Evolutionary conservation across 2,113 vertebrate genomes (phyloP), one percentile per base, ranked within the genome.

Genomic region (Eolophus roseicapilla): DNA sequence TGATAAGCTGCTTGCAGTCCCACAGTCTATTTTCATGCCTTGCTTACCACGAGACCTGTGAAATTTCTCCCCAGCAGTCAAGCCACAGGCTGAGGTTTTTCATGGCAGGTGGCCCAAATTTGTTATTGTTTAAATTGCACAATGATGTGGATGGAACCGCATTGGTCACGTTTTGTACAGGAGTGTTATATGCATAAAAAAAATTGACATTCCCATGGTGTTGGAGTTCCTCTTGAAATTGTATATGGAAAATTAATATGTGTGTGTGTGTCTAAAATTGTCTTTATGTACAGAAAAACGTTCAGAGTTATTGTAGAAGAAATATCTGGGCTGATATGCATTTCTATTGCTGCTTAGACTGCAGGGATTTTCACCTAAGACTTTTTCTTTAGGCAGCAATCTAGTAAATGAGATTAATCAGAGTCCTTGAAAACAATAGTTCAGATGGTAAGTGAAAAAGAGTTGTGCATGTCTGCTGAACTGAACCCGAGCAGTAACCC

Each of bases 11-110:
- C 60, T 50, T 57, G 62, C 52, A 37, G 6, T 86, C 89, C 68
- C 84, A 81, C 41, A 94, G 35, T 79, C 17, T 31, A 90, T 93
- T 89, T 95, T 78, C 87, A 88, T 65, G 86, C 39, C 29, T 84
- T 29, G 31, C 43, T 95, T 95, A 94, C 90, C 76, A 23, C 1
- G 2, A 81, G 65, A 85, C 59, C 75, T 96, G 86, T 46, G 77
- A 97, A 97, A 94, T 92, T 83, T 86, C 94, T 94, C 95, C 77
- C 90, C 79, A 82, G 83, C 59, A 92, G 69, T 64, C 31, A 53
- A 65, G 75, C 75, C 62, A 20, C 41, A 82, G 62, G 77, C 41
- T 68, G 76, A 81, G 55, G 77, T 31, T 95, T 96, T 92, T 91
- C 78, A 88, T 94, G 94, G 70, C 81, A 95, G 76, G 93, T 65